phyloP scores from a whole-genome alignment of 2,113 vertebrate species.

The Coptodon rendalli region DNA sequence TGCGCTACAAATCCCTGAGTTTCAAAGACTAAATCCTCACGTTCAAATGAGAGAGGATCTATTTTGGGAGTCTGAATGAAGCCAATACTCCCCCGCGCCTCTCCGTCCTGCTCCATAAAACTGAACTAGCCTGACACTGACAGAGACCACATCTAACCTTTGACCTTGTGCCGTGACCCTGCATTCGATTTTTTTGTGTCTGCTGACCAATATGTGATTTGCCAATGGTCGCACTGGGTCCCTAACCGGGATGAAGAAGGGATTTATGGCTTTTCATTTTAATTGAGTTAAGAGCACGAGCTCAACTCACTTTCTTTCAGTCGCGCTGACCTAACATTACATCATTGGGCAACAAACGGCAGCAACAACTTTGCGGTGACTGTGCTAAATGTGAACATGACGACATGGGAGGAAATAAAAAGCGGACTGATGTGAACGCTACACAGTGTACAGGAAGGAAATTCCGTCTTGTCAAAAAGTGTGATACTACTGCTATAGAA shows the following conservation, averaged over 20 bases:
- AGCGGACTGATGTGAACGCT: conserved; percentile 9
- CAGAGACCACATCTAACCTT: conserved; percentile 77
- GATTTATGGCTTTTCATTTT: conserved; percentile 85
- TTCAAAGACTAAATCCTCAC: conserved; percentile 31
- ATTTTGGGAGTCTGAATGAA: conserved; percentile 56
- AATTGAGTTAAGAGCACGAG: conserved; percentile 72
- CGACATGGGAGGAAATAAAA: conserved; percentile 36
- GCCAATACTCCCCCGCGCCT: conserved; percentile 36
- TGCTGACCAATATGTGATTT: conserved; percentile 82
- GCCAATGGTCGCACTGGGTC: conserved; percentile 72
- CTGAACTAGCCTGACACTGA: conserved; percentile 68
- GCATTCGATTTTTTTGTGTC: conserved; percentile 76
- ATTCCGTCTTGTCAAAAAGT: background rate
- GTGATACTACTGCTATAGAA: background rate
- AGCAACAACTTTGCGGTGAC: conserved; percentile 43
- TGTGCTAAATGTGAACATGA: conserved; percentile 53
- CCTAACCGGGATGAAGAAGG: conserved; percentile 75
- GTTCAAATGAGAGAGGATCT: conserved; percentile 47
- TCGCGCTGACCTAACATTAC: conserved; percentile 48
- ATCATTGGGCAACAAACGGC: conserved; percentile 53
- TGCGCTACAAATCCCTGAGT: conserved; percentile 19
- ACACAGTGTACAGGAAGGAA: conserved; percentile 3
- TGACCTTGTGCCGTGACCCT: conserved; percentile 78
- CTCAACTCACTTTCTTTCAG: conserved; percentile 37
- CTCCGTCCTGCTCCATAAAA: conserved; percentile 70